Conservation (phyloP, 2,888 invertebrate species). For the Drosophila yooni region DNA sequence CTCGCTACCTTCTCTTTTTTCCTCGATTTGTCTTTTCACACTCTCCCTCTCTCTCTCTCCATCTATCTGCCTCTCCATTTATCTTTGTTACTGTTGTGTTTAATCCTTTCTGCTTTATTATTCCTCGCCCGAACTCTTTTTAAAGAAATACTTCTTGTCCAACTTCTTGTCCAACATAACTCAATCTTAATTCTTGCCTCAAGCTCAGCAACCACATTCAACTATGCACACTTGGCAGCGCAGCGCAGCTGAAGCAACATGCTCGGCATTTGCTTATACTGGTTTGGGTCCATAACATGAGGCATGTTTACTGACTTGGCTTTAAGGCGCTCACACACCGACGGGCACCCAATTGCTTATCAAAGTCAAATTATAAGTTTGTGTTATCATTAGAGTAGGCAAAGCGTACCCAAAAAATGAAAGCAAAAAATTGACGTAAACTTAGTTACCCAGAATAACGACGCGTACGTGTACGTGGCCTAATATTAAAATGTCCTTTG, state of each 20-base stretch:
- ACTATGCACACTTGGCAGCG: constrained; percentile 26
- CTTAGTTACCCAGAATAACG: constrained; percentile 30
- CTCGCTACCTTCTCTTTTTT: not conserved
- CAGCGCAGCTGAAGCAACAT: not conserved
- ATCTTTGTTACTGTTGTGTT: too few species aligned
- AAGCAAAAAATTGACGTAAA: not conserved
- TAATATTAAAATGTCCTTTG: constrained; percentile 65
- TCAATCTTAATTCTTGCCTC: constrained; percentile 1
- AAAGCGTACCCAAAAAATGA: not conserved
- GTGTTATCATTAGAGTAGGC: constrained; percentile 51
- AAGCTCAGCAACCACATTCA: not conserved
- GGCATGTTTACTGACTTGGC: constrained; percentile 10
- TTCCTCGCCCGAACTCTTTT: not conserved
- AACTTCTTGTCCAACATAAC: not conserved
- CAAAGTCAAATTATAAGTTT: constrained; percentile 69
- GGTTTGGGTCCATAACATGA: constrained; percentile 6
- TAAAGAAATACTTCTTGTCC: not conserved
- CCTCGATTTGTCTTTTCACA: not conserved
- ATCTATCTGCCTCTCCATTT: not conserved
- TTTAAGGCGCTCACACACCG: constrained; percentile 34
- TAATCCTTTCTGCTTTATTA: not conserved
- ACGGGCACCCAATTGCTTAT: constrained; percentile 66
- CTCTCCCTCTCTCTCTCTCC: not conserved
- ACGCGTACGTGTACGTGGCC: constrained; percentile 24
- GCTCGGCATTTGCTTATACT: constrained; percentile 15